These are phyloP conservation scores for Drosophila erecta DNA, from an alignment of 1,140 invertebrate genomes.

Conservation along the genomic window DNA sequence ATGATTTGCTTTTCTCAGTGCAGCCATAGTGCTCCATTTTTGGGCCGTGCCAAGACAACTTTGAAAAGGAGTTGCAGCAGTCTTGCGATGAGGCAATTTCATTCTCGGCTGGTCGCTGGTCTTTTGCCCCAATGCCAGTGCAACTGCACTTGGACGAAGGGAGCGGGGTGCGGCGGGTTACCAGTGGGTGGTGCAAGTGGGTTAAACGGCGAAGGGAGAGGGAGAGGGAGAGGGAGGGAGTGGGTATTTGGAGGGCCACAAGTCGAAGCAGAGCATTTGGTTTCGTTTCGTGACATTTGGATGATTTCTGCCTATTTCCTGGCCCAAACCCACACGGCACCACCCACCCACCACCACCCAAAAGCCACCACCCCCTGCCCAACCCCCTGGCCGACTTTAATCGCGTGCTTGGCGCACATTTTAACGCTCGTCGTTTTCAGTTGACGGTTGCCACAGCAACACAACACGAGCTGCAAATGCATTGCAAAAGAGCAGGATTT, in stretches of 20 bases:
- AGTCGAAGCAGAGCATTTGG: conserved; percentile 56
- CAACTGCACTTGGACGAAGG: conserved; percentile 23
- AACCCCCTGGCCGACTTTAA: conserved; percentile 49
- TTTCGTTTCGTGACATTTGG: conserved; percentile 74
- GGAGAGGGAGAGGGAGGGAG: not conserved
- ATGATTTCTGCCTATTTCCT: conserved; percentile 78
- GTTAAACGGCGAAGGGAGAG: not conserved
- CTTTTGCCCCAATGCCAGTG: conserved; percentile 24
- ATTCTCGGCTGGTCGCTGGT: conserved; percentile 31
- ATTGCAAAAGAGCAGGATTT: conserved; percentile 24
- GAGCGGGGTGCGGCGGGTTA: not conserved
- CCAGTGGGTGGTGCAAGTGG: conserved; percentile 8
- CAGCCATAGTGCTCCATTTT: conserved; percentile 61
- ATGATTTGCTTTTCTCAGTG: not conserved
- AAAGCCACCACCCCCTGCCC: not conserved
- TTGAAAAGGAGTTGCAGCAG: conserved; percentile 57
- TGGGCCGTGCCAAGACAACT: conserved; percentile 63
- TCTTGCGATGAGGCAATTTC: conserved; percentile 52
- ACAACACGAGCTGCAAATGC: conserved; percentile 40
- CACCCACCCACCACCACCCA: not conserved
- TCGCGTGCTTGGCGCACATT: conserved; percentile 76
- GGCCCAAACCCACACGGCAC: conserved; percentile 20
- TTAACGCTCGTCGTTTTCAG: conserved; percentile 61
- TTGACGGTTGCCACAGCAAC: conserved; percentile 67
- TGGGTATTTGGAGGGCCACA: conserved; percentile 36